Evolutionary conservation across 1,140 invertebrate genomes (phyloP).

Genomic region (Aphelenchoides besseyi): DNA sequence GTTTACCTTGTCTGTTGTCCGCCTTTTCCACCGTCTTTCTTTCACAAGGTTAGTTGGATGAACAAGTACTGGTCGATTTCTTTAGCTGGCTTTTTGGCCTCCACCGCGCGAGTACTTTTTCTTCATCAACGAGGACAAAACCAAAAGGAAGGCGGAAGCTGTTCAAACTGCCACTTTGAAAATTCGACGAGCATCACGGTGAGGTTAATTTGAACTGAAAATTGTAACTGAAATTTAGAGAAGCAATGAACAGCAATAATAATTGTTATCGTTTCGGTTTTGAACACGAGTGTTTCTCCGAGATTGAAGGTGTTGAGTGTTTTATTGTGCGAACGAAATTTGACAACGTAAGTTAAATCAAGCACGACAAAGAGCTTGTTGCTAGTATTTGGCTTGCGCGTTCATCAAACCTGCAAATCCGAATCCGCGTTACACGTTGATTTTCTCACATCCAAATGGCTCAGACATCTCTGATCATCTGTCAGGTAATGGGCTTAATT

Average conservation of each 20-base stretch:
- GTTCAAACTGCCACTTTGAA: conserved; percentile 11
- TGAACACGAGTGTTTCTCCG: conserved; percentile 21
- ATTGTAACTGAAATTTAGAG: no score
- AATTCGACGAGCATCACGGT: not conserved
- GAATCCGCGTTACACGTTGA: conserved; percentile 19
- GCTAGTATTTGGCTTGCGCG: conserved; percentile 16
- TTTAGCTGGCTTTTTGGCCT: conserved; percentile 21
- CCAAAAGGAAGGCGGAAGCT: conserved; percentile 18
- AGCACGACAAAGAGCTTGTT: not conserved
- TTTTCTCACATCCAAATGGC: conserved; percentile 22
- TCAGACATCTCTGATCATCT: conserved; percentile 22
- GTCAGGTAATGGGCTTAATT: not conserved
- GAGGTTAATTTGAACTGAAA: no score
- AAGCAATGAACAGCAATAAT: conserved; percentile 8
- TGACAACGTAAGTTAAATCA: conserved; percentile 4
- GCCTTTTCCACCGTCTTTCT: conserved; percentile 11
- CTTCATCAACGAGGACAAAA: conserved; percentile 6
- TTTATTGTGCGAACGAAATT: conserved; percentile 17
- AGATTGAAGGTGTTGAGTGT: conserved; percentile 8
- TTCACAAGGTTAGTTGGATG: conserved; percentile 12
- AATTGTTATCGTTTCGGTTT: conserved; percentile 21
- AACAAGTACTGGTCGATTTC: not conserved
- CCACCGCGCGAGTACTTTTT: conserved; percentile 25
- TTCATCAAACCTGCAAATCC: conserved; percentile 16
- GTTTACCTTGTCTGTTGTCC: conserved; percentile 14